These are phyloP conservation scores for Alethe castanea DNA, from an alignment of 2,113 vertebrate genomes.

Conservation along the genomic window DNA sequence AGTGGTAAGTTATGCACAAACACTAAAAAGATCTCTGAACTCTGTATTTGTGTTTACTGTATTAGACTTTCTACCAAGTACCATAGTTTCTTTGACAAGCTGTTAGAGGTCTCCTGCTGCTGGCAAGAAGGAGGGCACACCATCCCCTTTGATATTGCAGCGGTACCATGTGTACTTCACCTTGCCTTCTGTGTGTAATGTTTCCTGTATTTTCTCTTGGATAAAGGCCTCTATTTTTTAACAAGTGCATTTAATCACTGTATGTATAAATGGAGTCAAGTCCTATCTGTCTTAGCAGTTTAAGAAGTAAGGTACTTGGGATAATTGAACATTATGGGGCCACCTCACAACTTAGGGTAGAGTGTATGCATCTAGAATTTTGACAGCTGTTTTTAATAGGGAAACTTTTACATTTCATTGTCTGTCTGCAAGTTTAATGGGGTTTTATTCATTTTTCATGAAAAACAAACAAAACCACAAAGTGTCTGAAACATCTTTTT, in stretches of 20 bases:
- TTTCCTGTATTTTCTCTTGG: not conserved
- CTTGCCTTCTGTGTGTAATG: not conserved
- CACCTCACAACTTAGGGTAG: not conserved
- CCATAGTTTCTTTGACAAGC: not conserved
- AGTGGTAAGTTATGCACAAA: constrained; percentile 1
- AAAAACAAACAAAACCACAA: not conserved
- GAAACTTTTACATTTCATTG: not conserved
- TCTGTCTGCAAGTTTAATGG: not conserved
- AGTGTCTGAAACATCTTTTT: not conserved
- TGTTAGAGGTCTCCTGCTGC: constrained; percentile 5
- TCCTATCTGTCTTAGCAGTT: not conserved
- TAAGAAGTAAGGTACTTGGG: not conserved
- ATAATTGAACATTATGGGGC: not conserved
- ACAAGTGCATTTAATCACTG: constrained; percentile 26
- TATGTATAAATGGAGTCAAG: not conserved
- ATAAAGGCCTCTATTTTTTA: constrained; percentile 11
- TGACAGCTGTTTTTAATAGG: constrained; percentile 9
- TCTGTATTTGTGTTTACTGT: not conserved
- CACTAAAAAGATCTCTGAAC: constrained; percentile 3
- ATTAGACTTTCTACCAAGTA: not conserved
- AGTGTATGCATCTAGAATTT: not conserved
- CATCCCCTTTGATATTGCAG: not conserved
- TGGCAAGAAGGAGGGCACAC: not conserved
- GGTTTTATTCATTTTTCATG: not conserved
- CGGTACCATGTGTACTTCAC: not conserved